Base-by-base conservation (phyloP, 1,140 invertebrate genomes). In the Hypsibius dujardini region DNA sequence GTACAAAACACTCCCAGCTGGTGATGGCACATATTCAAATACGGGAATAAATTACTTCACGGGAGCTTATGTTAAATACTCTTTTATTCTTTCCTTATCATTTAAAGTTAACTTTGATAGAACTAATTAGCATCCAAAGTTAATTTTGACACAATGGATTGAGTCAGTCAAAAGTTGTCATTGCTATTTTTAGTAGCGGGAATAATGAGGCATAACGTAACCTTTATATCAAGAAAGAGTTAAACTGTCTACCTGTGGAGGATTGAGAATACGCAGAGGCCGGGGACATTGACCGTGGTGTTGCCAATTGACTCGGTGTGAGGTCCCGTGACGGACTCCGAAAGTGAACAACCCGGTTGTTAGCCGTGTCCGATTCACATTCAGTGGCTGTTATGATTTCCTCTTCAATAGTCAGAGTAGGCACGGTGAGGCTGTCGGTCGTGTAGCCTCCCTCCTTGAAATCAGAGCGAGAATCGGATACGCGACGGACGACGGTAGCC, bases 371-470 rank as follows among this genome's bases (percentile, higher is more conserved):
- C 62, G 42, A 15, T 42, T 67, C 62, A 7, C 42, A 12, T 45
- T 67, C 62, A 12, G 62, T 67, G 3, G 62, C 12, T 3, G 62
- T 15, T 3, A 15, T 67, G 12, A 12, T 3, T 12, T 67, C 62
- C 45, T 67, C 62, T 67, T 67, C 62, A 42, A 67, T 42, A 7
- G 62, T 67, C 42, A 67, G 42, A 15, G 62, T 67, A 12, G 62
- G 62, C 42, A 67, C 12, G 3, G 62, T 15, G 12, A 67, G 12
- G 28, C 28, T 28, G 42, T 67, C 62, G 12, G 62, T 67, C 12
- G 62, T 67, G 62, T 67, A 67, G 42, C 62, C 62, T 7, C 62
- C 62, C 45, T 67, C 62, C 42, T 42, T 67, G 62, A 56, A 56
- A 12, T 67, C 42, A 42, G 62, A 67, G 3, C 7, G 12, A 3